Percentiles rank a stretch among this genome's conserved stretches.
phyloP scores from a whole-genome alignment of 2,888 invertebrate genomes.

The Elmis aenea region DNA sequence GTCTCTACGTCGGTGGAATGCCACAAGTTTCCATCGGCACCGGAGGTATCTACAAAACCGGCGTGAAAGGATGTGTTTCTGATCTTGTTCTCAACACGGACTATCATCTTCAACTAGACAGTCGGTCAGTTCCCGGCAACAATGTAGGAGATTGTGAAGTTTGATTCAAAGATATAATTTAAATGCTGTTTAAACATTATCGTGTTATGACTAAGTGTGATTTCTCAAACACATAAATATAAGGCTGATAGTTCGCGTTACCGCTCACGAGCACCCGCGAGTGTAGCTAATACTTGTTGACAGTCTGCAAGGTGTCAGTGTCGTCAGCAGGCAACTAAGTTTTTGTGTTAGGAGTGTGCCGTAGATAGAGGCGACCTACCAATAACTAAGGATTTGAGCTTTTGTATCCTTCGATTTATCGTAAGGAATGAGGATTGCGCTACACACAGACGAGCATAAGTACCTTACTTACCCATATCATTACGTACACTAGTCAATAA shows the following conservation, averaged over 20 bases:
- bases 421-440: slow-evolving; percentile 27
- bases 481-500: slow-evolving; percentile 21
- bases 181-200: slow-evolving; percentile 7
- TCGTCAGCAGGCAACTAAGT: not conserved
- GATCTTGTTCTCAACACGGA: slow-evolving; percentile 59
- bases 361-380: slow-evolving; percentile 10
- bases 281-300: not conserved
- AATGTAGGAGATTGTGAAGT: slow-evolving; percentile 45
- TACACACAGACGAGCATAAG: slow-evolving; percentile 27
- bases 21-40: slow-evolving; percentile 39
- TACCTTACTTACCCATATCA: slow-evolving; percentile 32
- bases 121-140: slow-evolving; percentile 48
- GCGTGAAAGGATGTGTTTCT: slow-evolving; percentile 59
- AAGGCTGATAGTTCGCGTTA: slow-evolving; percentile 18
- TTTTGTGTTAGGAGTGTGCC: not conserved
- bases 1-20: slow-evolving; percentile 74
- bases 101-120: slow-evolving; percentile 50
- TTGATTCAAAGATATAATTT: slow-evolving; percentile 8
- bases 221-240: slow-evolving; percentile 18
- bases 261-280: not conserved
- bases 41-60: slow-evolving; percentile 50
- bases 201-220: slow-evolving; percentile 16
- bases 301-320: not conserved
- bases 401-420: slow-evolving; percentile 22
- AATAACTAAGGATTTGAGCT: slow-evolving; percentile 20